phyloP scores from a whole-genome alignment of 2,888 invertebrate species.

The Drosophila picticornis region DNA sequence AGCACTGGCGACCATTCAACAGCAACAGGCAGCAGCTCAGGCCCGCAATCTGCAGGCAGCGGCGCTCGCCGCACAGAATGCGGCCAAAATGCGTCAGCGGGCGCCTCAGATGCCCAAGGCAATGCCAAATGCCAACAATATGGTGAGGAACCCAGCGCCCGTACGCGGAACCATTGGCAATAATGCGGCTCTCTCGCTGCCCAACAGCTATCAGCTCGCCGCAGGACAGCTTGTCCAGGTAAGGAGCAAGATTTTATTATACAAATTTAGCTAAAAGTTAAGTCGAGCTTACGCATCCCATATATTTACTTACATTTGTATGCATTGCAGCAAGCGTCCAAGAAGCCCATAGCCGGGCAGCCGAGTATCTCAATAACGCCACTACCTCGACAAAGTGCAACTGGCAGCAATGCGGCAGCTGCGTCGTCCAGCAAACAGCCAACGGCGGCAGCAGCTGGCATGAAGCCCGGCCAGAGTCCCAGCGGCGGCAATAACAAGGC shows the following conservation, averaged over 20 bases:
- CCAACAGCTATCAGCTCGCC: constrained; percentile 84
- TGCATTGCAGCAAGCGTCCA: constrained; percentile 63
- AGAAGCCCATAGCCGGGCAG: constrained; percentile 86
- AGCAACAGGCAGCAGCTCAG: constrained; percentile 82
- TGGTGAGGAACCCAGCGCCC: constrained; percentile 77
- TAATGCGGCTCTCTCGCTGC: constrained; percentile 82
- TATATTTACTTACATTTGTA: not conserved
- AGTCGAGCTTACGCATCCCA: not conserved
- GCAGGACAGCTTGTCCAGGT: constrained; percentile 84
- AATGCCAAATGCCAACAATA: constrained; percentile 65
- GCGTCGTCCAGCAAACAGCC: constrained; percentile 84
- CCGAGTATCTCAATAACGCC: constrained; percentile 97
- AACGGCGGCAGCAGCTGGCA: constrained; percentile 81
- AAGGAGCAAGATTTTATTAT: constrained; percentile 8
- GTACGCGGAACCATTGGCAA: constrained; percentile 79
- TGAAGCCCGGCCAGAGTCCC: constrained; percentile 86
- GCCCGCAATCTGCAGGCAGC: constrained; percentile 84
- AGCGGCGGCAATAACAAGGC: constrained; percentile 88
- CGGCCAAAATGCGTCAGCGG: constrained; percentile 83
- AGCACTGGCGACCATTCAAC: constrained; percentile 84
- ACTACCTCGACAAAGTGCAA: constrained; percentile 90
- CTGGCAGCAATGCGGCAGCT: constrained; percentile 86
- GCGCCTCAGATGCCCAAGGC: constrained; percentile 77
- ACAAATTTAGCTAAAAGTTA: not conserved
- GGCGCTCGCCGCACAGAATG: constrained; percentile 82